Base-by-base conservation (phyloP, 1,140 invertebrate genomes). In the Apolygus lucorum region DNA sequence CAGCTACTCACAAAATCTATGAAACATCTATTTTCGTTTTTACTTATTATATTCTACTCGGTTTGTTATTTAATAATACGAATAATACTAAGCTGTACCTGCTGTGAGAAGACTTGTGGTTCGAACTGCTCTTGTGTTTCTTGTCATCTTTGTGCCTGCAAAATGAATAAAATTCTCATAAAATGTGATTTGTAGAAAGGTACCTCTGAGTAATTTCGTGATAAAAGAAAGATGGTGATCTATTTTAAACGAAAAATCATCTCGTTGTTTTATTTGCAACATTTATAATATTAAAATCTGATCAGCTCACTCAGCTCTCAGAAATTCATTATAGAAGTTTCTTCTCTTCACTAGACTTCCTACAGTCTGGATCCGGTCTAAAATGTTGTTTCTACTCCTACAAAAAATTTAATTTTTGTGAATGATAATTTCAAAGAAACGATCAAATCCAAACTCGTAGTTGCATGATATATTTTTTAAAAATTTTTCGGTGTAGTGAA, bases 51-150 rank as follows among this genome's bases (percentile, higher is more conserved):
- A n/a, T 62, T 62, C 24, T 11, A n/a, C 24, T 62, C 24, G 14
- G 8, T 62, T 22, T 11, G 8, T 11, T 62, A n/a, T 11, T 62
- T 62, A 8, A n/a, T 62, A 34, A 8, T 67, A 34, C 22, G 28
- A 34, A 42, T n/a, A 42, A 34, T 2, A 42, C 65, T 21, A 67
- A 34, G 4, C 68, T 64, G n/a, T 22, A 74, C 73, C 74, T 74
- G 70, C 70, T 71, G 63, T 73, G 72, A 29, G 69, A 67, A 2
- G 72, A 73, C 69, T 73, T 74, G 63, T 73, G 72, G 63, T 63
- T 69, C 4, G 74, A 74, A 67, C 72, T 73, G 65, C 73, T 74
- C 52, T 75, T 76, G 63, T 75, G 74, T 68, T 74, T 76, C 26
- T 73, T 72, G 49, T 71, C 68, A 52, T 27, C 63, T 34, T 74